Conservation (phyloP, 2,797 vertebrate species). For the Otolemur crassicaudatus region DNA sequence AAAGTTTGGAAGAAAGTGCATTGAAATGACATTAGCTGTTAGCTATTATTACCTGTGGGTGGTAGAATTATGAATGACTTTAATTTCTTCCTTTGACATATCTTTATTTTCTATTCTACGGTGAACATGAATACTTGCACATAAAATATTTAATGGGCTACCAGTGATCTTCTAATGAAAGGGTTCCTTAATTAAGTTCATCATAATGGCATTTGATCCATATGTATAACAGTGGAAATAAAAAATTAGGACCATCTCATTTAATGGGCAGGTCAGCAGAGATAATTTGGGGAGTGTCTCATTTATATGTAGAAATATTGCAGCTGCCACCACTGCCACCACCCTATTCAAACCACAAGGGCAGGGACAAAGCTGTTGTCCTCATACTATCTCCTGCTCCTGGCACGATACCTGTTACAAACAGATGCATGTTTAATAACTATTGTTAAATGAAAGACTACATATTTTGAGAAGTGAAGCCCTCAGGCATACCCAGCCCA, state of each 20-base stretch:
- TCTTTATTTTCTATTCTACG: neutral
- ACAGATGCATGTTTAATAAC: neutral
- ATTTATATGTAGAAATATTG: neutral
- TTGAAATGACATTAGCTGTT: neutral
- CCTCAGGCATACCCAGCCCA: neutral
- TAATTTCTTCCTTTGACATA: neutral
- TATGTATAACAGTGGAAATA: neutral
- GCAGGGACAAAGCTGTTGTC: neutral
- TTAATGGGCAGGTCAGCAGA: neutral
- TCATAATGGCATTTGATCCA: neutral
- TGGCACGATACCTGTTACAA: neutral
- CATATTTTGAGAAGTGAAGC: neutral
- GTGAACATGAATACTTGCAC: neutral
- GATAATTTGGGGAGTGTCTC: neutral
- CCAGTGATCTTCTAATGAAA: conserved; percentile 15
- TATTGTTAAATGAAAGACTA: neutral
- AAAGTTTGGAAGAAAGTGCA: neutral
- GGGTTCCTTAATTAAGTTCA: neutral
- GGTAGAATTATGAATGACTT: neutral
- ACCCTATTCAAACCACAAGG: neutral
- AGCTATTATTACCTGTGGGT: neutral
- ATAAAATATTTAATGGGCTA: neutral
- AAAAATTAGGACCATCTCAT: neutral
- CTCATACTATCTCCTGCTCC: neutral
- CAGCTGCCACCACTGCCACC: neutral